Evolutionary conservation across 2,888 invertebrate genomes (phyloP), one percentile per base, ranked within the genome.

Genomic region (Melanchra persicariae): DNA sequence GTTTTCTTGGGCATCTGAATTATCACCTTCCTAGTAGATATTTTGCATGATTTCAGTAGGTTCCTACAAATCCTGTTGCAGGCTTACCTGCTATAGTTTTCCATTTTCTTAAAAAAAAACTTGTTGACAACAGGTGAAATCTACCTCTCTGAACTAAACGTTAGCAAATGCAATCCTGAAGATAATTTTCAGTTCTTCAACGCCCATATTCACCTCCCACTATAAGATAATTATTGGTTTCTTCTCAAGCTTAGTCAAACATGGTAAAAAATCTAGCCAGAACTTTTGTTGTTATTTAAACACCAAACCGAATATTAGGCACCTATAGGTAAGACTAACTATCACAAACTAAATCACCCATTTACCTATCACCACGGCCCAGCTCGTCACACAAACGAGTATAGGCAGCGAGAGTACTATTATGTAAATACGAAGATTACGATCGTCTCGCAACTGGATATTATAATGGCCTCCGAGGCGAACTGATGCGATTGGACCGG

Each of bases 381-480:
- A 62, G 60, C 60, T 62, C 74, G 65, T 84, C 82, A 83, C 71
- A 70, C 79, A 85, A 84, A 84, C 77, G 79, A 84, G 75, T 57
- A 79, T 72, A 80, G 85, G 81, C 85, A 87, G 83, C 86, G 79
- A 85, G 89, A 89, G 90, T 81, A 77, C 88, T 84, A 91, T 93
- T 94, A 94, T 94, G 94, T 92, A 94, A 93, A 94, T 94, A 84
- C 67, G 74, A 89, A 93, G 93, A 94, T 94, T 92, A 93, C 88
- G 85, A 88, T 83, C 86, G 87, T 88, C 87, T 89, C 88, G 85
- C 87, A 90, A 92, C 87, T 89, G 91, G 90, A 92, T 93, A 92
- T 92, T 89, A 91, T 93, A 93, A 92, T 92, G 91, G 91, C 84
- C 84, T 87, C 85, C 37, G 70, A 81, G 89, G 85, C 83, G 84